Evolutionary conservation across 2,888 invertebrate genomes (phyloP), one percentile per base, ranked within the genome.

Genomic region (Aphodius granarius): DNA sequence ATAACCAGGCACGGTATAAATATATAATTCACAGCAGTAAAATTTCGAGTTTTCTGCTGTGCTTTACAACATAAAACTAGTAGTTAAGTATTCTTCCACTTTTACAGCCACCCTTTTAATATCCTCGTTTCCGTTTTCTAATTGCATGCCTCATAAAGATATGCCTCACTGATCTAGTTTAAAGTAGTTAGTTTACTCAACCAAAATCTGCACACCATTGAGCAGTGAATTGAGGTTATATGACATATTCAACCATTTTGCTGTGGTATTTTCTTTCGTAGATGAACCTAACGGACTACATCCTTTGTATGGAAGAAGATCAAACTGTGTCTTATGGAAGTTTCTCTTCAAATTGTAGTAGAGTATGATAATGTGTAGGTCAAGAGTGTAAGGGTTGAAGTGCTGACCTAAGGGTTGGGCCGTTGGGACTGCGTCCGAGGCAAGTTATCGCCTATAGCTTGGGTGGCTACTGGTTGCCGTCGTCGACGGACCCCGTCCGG

Each of bases 311-410:
- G n/a, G n/a, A n/a, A n/a, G n/a, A n/a, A n/a, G n/a, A n/a, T n/a
- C n/a, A n/a, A n/a, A 43, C 43, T 3, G 43, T 9, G 13, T 43
- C 43, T 43, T 43, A 0, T 0, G 2, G 43, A 43, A 3, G 13
- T 4, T 3, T 43, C 43, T 13, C 43, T 43, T 43, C 43, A 43
- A 43, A 43, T 43, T 9, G 43, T 43, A 43, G 43, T n/a, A n/a
- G 2, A 43, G 43, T 43, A 43, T 43, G 43, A 43, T 43, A 43
- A 43, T 43, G 43, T 43, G 43, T 3, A 43, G 73, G 79, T 77
- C 76, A 75, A 75, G 77, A 75, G 76, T 78, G 78, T 78, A 78
- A 79, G 78, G 75, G 78, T 76, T 74, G 75, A 73, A 75, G 78
- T 73, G 78, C 43, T 43, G 43, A 43, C 43, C 43, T 43, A 75